Conservation (phyloP, 2,888 invertebrate species). For the Athalia rosae region DNA sequence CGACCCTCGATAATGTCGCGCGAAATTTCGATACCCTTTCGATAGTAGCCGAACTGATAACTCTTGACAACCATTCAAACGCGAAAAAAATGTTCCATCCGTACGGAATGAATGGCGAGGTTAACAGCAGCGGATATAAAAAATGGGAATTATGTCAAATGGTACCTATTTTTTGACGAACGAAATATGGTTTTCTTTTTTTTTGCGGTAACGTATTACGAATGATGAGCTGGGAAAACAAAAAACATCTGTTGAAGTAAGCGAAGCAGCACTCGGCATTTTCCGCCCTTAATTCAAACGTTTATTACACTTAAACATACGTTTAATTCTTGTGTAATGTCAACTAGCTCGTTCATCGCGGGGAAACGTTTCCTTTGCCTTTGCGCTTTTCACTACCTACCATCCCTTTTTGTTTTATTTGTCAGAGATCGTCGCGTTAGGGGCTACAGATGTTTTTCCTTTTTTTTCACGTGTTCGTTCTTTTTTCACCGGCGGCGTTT, state of each 20-base stretch:
- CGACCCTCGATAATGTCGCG: constrained; percentile 9
- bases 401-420: neutral
- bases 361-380: constrained; percentile 11
- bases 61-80: no score
- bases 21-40: neutral
- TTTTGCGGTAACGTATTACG: no score
- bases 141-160: no score
- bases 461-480: neutral
- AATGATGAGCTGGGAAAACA: neutral
- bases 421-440: constrained; percentile 13
- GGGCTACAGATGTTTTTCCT: neutral
- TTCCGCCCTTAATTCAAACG: constrained; percentile 2
- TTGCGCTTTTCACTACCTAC: neutral
- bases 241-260: neutral
- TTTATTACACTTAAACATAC: constrained; percentile 14
- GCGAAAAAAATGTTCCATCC: no score
- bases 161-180: no score
- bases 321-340: constrained; percentile 13
- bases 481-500: constrained; percentile 6
- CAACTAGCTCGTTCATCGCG: neutral
- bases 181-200: no score
- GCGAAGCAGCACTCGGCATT: neutral
- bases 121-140: no score
- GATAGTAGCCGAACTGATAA: no score
- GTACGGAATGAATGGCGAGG: no score